Conservation (phyloP, 2,113 vertebrate genomes). For the Stegostoma tigrinum region DNA sequence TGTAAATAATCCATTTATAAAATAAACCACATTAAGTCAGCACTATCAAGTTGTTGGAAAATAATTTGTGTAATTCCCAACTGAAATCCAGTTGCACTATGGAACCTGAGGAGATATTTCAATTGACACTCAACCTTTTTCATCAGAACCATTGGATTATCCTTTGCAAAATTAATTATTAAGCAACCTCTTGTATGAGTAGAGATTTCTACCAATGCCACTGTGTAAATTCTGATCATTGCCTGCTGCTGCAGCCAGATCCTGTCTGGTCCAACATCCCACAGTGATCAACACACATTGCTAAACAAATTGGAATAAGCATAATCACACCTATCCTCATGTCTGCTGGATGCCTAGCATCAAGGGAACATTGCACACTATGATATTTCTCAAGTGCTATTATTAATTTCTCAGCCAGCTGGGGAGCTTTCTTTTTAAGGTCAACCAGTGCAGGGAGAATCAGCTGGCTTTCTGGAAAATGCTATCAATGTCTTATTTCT, state of each 20-base stretch:
- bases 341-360: not conserved
- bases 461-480: conserved; percentile 11
- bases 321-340: conserved; percentile 10
- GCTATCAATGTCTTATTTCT: not conserved
- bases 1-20: conserved; percentile 18
- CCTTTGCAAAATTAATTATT: not conserved
- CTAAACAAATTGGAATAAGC: not conserved
- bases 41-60: not conserved
- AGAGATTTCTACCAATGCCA: not conserved
- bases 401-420: conserved; percentile 33
- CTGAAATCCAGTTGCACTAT: not conserved
- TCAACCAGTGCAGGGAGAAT: conserved; percentile 18
- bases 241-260: not conserved
- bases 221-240: not conserved
- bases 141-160: not conserved
- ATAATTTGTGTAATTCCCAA: not conserved
- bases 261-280: not conserved
- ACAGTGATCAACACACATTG: not conserved
- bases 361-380: conserved; percentile 3
- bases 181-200: not conserved
- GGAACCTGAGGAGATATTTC: not conserved
- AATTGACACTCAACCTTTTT: not conserved
- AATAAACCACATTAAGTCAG: not conserved
- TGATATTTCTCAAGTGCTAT: conserved; percentile 2
- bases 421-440: conserved; percentile 27